phyloP scores from a whole-genome alignment of 2,797 vertebrate genomes.

The Sebastes miniatus region DNA sequence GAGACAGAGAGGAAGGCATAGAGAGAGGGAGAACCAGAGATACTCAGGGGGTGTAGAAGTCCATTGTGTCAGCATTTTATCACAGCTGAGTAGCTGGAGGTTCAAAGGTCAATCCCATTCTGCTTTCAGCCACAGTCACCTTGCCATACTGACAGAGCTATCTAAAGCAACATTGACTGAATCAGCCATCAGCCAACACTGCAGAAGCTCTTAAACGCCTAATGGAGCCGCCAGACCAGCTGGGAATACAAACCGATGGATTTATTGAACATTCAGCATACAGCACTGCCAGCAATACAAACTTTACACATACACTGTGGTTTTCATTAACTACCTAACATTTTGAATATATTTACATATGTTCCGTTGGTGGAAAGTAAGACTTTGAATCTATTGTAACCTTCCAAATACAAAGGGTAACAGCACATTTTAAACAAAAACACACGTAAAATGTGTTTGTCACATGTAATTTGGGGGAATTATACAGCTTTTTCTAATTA shows the following conservation, averaged over 20 bases:
- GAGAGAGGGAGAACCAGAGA: constrained; percentile 14
- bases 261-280: constrained; percentile 64
- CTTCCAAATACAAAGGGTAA: background rate
- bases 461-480: background rate
- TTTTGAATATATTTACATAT: constrained; percentile 13
- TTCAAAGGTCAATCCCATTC: constrained; percentile 72
- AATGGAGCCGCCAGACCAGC: constrained; percentile 64
- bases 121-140: constrained; percentile 69
- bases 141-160: constrained; percentile 70
- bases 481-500: background rate
- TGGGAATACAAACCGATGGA: constrained; percentile 67
- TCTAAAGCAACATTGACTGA: constrained; percentile 69
- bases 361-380: background rate
- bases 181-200: constrained; percentile 70
- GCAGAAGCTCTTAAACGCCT: constrained; percentile 68
- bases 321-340: constrained; percentile 1
- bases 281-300: constrained; percentile 46
- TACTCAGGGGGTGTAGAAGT: constrained; percentile 56
- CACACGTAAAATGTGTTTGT: background rate
- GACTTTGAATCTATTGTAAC: background rate
- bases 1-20: background rate
- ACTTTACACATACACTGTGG: constrained; percentile 20
- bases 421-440: background rate
- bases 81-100: constrained; percentile 68
- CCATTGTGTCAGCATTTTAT: constrained; percentile 73